Evolutionary conservation across 1,140 invertebrate genomes (phyloP), one percentile per base, ranked within the genome.

Genomic region (Hestina assimilis): DNA sequence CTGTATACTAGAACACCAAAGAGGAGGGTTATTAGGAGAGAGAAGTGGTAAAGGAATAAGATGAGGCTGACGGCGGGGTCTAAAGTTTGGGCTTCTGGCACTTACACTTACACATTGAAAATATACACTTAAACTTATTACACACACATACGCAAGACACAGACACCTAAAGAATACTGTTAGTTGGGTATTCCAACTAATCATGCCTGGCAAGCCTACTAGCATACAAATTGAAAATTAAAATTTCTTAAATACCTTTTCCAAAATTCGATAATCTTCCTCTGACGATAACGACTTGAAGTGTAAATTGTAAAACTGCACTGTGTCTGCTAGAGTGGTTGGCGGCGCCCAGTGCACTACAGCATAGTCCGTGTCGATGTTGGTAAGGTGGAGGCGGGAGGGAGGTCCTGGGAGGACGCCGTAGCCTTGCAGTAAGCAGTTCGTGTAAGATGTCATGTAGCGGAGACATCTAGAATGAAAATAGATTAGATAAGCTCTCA

Each of bases 341-440:
- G 95, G 95, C n/a, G 92, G 74, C 1, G 92, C 90, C 95, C 95
- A 96, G 63, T 94, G 93, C 0, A 96, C 73, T 23, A 96, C 92
- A 0, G 94, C 94, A 77, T 93, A 96, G 70, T 92, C 92, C 1
- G 92, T 91, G 57, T 93, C 92, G 31, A 95, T 91, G 70, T 94
- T 93, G 12, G 93, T 91, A 1, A 96, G 91, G 42, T 92, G 91
- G 1, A 96, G 82, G 41, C 90, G 84, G 0, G 89, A 89, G 0
- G 95, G 95, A 9, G 92, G 87, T 24, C 93, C 92, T 0, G 95
- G 93, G 1, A 96, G 88, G 0, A 96, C 94, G 1, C 95, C 94
- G 73, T 96, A 96, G 4, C 94, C 94, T 89, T 95, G 93, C 59
- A 96, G 90, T 4, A 96, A 83, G 72, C 95, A 96, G 83, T 93